Conservation (phyloP, 2,113 vertebrate species). For the Melanostigma gelatinosum region DNA sequence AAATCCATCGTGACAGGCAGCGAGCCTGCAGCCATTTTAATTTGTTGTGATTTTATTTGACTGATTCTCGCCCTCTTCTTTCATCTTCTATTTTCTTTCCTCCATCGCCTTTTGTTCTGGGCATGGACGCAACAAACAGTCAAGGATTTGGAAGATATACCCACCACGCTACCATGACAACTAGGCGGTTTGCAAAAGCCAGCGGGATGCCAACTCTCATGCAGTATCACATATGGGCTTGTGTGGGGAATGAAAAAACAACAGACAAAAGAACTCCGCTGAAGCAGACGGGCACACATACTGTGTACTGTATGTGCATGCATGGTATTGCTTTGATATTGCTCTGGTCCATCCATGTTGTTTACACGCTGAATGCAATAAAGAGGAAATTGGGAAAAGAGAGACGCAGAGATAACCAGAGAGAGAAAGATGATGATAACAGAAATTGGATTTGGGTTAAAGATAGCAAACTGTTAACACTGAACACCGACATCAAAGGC, state of each 20-base stretch:
- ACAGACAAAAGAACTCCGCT: conserved; percentile 17
- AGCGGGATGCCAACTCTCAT: conserved; percentile 62
- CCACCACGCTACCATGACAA: conserved; percentile 67
- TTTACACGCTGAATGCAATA: conserved; percentile 31
- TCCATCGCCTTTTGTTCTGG: conserved; percentile 54
- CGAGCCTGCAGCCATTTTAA: conserved; percentile 11
- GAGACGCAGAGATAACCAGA: conserved; percentile 18
- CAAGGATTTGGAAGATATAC: conserved; percentile 25
- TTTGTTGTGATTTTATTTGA: conserved; percentile 13
- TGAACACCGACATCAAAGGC: conserved; percentile 66
- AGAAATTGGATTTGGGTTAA: conserved; percentile 61
- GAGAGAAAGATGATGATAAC: conserved; percentile 33
- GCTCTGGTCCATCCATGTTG: conserved; percentile 10
- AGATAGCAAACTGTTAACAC: conserved; percentile 58
- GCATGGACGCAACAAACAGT: conserved; percentile 40
- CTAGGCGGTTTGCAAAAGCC: conserved; percentile 55
- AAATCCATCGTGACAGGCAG: conserved; percentile 45
- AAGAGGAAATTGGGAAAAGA: conserved; percentile 12
- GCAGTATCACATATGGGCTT: conserved; percentile 57
- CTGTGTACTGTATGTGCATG: neutral
- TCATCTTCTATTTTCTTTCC: neutral
- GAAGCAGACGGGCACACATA: conserved; percentile 15
- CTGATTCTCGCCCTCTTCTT: neutral
- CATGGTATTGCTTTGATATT: conserved; percentile 23
- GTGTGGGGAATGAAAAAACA: neutral